Conservation (phyloP, 2,888 invertebrate genomes). For the Melanophora roralis region DNA sequence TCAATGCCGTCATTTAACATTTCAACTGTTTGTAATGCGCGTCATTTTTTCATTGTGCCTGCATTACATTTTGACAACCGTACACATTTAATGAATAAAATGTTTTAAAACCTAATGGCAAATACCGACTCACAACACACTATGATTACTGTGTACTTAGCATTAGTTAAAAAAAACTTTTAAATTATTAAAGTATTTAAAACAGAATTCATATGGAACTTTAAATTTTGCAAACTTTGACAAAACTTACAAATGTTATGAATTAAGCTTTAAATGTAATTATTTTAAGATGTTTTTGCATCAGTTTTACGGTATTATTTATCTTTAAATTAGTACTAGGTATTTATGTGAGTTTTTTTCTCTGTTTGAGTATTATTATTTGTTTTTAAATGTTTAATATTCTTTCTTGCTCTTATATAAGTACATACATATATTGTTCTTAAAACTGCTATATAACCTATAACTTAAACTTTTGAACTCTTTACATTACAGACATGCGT, state of each 20-base stretch:
- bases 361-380: slow-evolving; percentile 55
- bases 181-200: too few relatives aligned
- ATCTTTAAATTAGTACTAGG: not conserved
- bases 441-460: slow-evolving; percentile 12
- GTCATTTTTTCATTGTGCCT: too few relatives aligned
- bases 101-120: too few relatives aligned
- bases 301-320: not conserved
- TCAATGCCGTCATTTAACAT: too few relatives aligned
- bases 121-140: too few relatives aligned
- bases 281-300: slow-evolving; percentile 5
- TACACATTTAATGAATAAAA: too few relatives aligned
- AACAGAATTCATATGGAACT: too few relatives aligned
- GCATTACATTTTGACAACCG: too few relatives aligned
- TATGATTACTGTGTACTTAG: too few relatives aligned
- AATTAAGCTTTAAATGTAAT: not conserved
- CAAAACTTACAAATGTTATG: not conserved
- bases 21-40: too few relatives aligned
- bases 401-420: not conserved
- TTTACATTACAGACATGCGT: slow-evolving; percentile 22
- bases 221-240: too few relatives aligned
- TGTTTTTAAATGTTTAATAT: slow-evolving; percentile 59
- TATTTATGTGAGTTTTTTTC: not conserved
- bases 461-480: slow-evolving; percentile 34
- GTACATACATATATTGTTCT: not conserved
- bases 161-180: too few relatives aligned